phyloP scores from a whole-genome alignment of 2,888 invertebrate species.

The Chaetogeoica ovagalla region DNA sequence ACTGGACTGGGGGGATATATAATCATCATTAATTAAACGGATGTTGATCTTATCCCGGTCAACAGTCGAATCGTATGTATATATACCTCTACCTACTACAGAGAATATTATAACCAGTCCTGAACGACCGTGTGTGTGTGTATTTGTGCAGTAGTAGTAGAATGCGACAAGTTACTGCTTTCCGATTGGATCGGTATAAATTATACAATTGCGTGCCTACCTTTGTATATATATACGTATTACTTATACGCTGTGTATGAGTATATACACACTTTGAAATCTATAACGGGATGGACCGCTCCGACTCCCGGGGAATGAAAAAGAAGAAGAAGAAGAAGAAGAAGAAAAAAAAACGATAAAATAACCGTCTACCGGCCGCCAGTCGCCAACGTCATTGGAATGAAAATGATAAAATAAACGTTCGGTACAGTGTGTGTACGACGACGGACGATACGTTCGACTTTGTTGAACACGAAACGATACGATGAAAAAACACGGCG shows the following conservation, averaged over 20 bases:
- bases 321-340: no score
- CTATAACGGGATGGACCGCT: slow-evolving; percentile 51
- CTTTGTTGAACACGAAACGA: no score
- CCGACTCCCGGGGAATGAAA: slow-evolving; percentile 23
- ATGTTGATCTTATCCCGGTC: slow-evolving; percentile 52
- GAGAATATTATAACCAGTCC: slow-evolving; percentile 40
- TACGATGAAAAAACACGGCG: no score
- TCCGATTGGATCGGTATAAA: slow-evolving; percentile 53
- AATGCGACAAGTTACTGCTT: slow-evolving; percentile 53
- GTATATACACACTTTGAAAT: slow-evolving; percentile 9
- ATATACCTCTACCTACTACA: not conserved
- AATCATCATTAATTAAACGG: slow-evolving; percentile 53
- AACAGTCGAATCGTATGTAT: slow-evolving; percentile 41
- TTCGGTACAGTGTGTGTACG: not conserved
- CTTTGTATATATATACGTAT: slow-evolving; percentile 1
- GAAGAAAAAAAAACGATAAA: slow-evolving; percentile 11
- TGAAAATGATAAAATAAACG: slow-evolving; percentile 4
- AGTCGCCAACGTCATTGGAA: not conserved
- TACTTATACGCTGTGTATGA: not conserved
- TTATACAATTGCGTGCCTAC: slow-evolving; percentile 52
- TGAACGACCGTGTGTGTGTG: slow-evolving; percentile 27
- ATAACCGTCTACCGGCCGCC: slow-evolving; percentile 6
- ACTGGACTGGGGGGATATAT: slow-evolving; percentile 38
- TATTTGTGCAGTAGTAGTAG: slow-evolving; percentile 39
- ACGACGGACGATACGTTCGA: no score